These are phyloP conservation scores for Ischnura elegans DNA, from an alignment of 2,888 invertebrate species.

Conservation along the genomic window DNA sequence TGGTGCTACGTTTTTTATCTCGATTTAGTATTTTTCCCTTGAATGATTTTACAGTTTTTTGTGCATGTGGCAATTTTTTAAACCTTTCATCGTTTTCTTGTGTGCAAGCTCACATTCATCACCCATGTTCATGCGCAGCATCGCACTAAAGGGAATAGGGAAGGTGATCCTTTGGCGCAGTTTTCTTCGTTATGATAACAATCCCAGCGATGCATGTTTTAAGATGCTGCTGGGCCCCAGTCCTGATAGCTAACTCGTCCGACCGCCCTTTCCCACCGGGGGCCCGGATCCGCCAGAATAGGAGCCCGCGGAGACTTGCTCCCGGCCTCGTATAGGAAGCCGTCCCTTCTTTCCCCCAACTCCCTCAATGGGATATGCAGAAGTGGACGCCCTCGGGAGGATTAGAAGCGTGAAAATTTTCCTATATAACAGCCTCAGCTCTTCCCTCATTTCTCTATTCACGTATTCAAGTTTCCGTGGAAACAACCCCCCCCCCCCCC, in stretches of 20 bases:
- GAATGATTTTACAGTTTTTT: too few species aligned
- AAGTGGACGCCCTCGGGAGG: not conserved
- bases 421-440: not conserved
- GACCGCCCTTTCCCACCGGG: slow-evolving; percentile 20
- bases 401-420: slow-evolving; percentile 17
- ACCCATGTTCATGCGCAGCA: too few species aligned
- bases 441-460: not conserved
- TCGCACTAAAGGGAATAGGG: not conserved
- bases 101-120: too few species aligned
- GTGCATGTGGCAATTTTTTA: too few species aligned
- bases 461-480: not conserved
- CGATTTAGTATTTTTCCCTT: too few species aligned
- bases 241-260: slow-evolving; percentile 56
- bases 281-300: not conserved
- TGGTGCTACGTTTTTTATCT: too few species aligned
- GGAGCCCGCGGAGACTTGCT: not conserved
- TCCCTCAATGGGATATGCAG: not conserved
- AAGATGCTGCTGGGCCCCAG: slow-evolving; percentile 55
- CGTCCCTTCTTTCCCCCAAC: not conserved
- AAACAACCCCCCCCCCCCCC: not conserved
- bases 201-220: slow-evolving; percentile 30
- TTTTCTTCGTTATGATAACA: not conserved
- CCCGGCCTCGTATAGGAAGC: not conserved
- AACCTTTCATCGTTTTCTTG: too few species aligned
- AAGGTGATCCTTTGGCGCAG: not conserved